Percentiles rank a stretch among this genome's conserved stretches.
Conservation (phyloP, 2,888 invertebrate genomes). For the Mallateleia sp. region DNA sequence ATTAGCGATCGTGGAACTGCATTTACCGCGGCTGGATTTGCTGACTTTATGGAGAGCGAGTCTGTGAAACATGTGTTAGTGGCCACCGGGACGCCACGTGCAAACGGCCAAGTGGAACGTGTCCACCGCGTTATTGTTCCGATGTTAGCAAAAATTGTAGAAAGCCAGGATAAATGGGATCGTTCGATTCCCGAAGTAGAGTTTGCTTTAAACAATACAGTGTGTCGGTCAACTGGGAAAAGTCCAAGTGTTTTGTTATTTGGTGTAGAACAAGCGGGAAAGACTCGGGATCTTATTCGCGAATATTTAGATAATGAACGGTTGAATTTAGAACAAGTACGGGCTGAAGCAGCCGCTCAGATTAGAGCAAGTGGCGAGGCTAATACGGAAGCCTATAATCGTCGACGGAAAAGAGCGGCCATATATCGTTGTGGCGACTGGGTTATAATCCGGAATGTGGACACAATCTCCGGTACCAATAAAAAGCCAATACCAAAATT, state of each 20-base stretch:
- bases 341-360: background rate
- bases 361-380: background rate
- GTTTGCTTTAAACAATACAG: slow-evolving; percentile 19
- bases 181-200: background rate
- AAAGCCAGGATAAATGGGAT: too few species aligned
- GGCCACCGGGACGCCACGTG: slow-evolving; percentile 2
- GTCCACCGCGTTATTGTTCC: too few species aligned
- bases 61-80: background rate
- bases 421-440: background rate
- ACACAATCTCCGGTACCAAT: background rate
- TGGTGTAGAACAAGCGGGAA: slow-evolving; percentile 20
- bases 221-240: background rate
- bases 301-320: background rate
- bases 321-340: background rate
- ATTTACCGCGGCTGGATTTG: slow-evolving; percentile 75
- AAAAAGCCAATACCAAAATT: too few species aligned
- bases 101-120: slow-evolving; percentile 16
- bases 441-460: slow-evolving; percentile 9
- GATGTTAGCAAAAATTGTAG: slow-evolving; percentile 19
- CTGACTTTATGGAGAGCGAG: background rate
- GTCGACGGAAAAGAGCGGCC: background rate
- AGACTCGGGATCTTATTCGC: background rate
- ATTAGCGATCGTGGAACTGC: slow-evolving; percentile 83
- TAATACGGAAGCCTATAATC: background rate
- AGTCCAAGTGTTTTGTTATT: too few species aligned